phyloP scores from a whole-genome alignment of 2,797 vertebrate genomes.

The Tadarida brasiliensis region DNA sequence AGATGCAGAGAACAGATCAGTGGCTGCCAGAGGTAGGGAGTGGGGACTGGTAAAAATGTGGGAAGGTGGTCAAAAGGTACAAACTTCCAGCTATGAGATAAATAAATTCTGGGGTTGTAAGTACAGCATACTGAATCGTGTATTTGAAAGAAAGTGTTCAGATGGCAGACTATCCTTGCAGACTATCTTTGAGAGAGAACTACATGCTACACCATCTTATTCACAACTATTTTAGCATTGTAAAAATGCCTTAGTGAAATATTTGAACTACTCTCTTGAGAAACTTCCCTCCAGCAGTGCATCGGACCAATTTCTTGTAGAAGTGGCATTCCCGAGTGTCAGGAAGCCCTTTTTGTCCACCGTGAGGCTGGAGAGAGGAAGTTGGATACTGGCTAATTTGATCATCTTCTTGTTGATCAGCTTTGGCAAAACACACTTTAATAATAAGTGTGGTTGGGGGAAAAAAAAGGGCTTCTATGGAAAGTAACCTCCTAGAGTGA shows the following conservation, averaged over 20 bases:
- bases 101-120: neutral
- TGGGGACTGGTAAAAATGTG: neutral
- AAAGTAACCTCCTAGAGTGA: neutral
- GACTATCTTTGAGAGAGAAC: neutral
- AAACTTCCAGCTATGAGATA: neutral
- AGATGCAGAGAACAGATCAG: neutral
- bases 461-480: neutral
- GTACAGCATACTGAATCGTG: neutral
- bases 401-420: neutral
- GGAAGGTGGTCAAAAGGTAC: neutral
- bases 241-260: constrained; percentile 24
- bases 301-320: constrained; percentile 16
- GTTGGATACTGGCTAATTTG: constrained; percentile 1
- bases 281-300: neutral
- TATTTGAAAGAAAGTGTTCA: neutral
- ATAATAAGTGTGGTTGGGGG: neutral
- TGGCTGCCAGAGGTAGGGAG: neutral
- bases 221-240: neutral
- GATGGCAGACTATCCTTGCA: neutral
- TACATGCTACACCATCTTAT: neutral
- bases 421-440: neutral
- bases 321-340: neutral
- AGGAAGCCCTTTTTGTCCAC: neutral
- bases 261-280: neutral
- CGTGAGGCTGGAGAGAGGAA: neutral